Percentiles rank a stretch among this genome's conserved stretches.
These are phyloP conservation scores for Rhorus exstirpatorius DNA, from an alignment of 2,888 invertebrate genomes.

Conservation along the genomic window DNA sequence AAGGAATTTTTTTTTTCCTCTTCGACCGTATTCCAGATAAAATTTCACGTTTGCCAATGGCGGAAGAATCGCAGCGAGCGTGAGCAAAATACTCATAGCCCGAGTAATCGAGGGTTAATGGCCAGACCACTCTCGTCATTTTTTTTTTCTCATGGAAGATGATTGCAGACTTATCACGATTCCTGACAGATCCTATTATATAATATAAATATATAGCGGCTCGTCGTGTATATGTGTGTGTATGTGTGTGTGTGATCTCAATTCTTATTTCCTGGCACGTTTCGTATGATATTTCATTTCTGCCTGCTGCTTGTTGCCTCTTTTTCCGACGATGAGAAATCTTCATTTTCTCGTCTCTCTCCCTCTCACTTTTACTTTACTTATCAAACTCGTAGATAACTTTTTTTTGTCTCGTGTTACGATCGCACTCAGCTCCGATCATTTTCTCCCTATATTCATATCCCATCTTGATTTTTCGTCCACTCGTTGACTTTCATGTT, in stretches of 20 bases:
- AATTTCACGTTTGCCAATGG: no score
- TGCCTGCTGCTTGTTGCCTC: constrained; percentile 6
- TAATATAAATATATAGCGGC: not conserved
- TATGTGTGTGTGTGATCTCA: not conserved
- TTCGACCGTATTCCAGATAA: no score
- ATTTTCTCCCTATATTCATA: constrained; percentile 26
- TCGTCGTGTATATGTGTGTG: not conserved
- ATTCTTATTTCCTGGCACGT: constrained; percentile 55
- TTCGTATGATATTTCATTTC: constrained; percentile 46
- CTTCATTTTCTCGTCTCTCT: not conserved
- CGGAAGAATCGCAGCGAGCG: no score
- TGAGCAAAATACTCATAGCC: no score
- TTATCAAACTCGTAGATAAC: constrained; percentile 14
- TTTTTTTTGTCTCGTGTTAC: constrained; percentile 19
- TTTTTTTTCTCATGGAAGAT: not conserved
- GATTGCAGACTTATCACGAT: constrained; percentile 17
- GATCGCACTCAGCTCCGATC: constrained; percentile 6
- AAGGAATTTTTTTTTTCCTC: no score
- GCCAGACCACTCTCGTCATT: not conserved
- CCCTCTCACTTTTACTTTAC: not conserved
- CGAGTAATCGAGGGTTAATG: not conserved
- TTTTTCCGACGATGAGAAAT: constrained; percentile 25
- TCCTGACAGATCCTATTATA: constrained; percentile 10
- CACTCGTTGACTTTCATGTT: constrained; percentile 8
- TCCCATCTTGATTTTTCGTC: constrained; percentile 22